Evolutionary conservation across 2,113 vertebrate genomes (phyloP), one percentile per base, ranked within the genome.

Genomic region (Heterocephalus glaber): DNA sequence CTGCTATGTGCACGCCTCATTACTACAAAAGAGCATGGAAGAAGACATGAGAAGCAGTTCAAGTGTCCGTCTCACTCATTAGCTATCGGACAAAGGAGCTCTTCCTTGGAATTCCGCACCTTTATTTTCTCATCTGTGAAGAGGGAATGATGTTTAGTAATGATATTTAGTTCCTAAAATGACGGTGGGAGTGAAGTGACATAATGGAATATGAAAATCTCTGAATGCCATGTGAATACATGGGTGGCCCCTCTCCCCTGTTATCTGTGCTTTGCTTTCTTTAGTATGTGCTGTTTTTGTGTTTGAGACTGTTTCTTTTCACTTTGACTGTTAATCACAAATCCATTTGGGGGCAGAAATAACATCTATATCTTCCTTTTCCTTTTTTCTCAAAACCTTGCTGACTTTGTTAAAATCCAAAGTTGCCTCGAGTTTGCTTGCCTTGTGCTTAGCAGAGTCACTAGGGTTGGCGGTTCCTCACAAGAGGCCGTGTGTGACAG

Each of bases 161-260:
- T 1, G 54, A 12, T 5, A 0, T 60, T 41, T 56, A 1, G 20
- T 17, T 58, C 20, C 70, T 17, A 6, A 26, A 16, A 4, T 1
- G 47, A 20, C 1, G 7, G 60, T 13, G 54, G 49, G 28, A 56
- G 10, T 33, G 1, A 3, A 13, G 33, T 3, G 35, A 13, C 16
- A 0, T 6, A 1, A 8, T 2, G 9, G 9, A 13, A 11, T 1
- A 0, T 3, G 8, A 3, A 13, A 26, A 26, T 35, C 49, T 3
- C 33, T 0, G 13, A 33, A 41, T 0, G 0, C 2, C 0, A 0
- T 19, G 22, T 0, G 41, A 4, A 14, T 0, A 17, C 1, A 0
- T 2, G 20, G 4, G 41, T 44, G 38, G 5, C 8, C 22, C 33
- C 2, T 0, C 3, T 5, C 49, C 1, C 20, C 22, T 26, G 11